A percentile compares a stretch with the other conserved stretches of the same genome.
phyloP scores from a whole-genome alignment of 2,797 vertebrate genomes.

The Poecile montanus region DNA sequence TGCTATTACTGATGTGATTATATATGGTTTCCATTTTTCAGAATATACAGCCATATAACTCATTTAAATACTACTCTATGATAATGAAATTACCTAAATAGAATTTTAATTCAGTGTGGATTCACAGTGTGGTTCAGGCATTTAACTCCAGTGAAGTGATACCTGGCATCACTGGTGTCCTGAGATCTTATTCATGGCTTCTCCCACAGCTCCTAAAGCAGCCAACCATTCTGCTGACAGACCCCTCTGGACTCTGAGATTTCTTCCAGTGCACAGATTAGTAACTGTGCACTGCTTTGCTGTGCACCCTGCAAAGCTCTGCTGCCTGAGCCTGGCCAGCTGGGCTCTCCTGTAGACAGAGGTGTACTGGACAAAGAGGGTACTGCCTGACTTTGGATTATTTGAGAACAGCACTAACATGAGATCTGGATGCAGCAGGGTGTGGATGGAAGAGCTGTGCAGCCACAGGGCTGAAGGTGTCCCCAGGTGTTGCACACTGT shows the following conservation, averaged over 20 bases:
- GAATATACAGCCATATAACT: background rate
- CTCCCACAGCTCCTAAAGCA: background rate
- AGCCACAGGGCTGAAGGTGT: fast-evolving
- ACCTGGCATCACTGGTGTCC: background rate
- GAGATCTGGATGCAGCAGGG: background rate
- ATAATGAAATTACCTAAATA: background rate
- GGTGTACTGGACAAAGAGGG: background rate
- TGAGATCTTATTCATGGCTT: background rate
- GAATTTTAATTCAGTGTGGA: background rate
- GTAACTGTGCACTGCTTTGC: background rate
- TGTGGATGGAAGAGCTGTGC: background rate
- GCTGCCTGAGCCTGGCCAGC: background rate
- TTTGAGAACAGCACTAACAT: background rate
- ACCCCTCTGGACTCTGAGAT: fast-evolving
- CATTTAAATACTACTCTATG: background rate
- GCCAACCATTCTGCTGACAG: background rate
- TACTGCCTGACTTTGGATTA: fast-evolving
- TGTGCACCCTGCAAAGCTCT: background rate
- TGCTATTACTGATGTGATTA: background rate
- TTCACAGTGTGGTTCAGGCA: background rate
- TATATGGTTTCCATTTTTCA: background rate
- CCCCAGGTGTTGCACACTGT: background rate
- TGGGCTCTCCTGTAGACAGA: background rate
- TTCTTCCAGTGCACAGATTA: background rate
- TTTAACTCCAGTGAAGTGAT: background rate